Conservation (phyloP, 2,113 vertebrate genomes). For the Athene cunicularia region DNA sequence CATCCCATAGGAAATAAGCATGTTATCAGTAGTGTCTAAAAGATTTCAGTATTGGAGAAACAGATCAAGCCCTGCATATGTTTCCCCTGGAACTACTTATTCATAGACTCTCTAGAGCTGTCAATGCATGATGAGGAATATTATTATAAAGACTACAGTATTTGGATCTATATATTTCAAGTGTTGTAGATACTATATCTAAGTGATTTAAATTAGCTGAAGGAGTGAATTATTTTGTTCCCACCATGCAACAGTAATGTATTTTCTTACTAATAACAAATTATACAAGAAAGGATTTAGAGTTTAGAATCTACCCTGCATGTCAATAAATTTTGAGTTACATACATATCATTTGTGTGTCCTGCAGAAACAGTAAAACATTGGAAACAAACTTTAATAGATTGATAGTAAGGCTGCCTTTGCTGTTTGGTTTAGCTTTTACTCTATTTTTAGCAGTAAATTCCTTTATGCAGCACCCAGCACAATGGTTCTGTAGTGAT, state of each 20-base stretch:
- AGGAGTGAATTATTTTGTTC: neutral
- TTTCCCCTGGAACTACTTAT: neutral
- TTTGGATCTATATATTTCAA: neutral
- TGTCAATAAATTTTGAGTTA: neutral
- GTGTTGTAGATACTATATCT: neutral
- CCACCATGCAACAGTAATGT: neutral
- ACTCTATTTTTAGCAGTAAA: neutral
- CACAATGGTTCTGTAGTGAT: neutral
- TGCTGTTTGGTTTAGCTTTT: neutral
- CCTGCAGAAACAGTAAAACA: neutral
- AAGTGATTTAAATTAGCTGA: neutral
- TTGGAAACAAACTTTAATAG: neutral
- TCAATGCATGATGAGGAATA: neutral
- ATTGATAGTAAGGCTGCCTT: neutral
- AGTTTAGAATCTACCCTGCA: neutral
- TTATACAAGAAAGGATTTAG: neutral
- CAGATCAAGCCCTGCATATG: neutral
- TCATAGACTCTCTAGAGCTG: neutral
- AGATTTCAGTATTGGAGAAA: neutral
- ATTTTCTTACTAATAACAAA: neutral
- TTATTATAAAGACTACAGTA: neutral
- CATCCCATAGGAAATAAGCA: neutral
- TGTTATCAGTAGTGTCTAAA: neutral
- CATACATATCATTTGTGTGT: neutral
- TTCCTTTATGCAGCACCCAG: neutral